phyloP scores from a whole-genome alignment of 2,797 vertebrate species.

The Labroides dimidiatus region DNA sequence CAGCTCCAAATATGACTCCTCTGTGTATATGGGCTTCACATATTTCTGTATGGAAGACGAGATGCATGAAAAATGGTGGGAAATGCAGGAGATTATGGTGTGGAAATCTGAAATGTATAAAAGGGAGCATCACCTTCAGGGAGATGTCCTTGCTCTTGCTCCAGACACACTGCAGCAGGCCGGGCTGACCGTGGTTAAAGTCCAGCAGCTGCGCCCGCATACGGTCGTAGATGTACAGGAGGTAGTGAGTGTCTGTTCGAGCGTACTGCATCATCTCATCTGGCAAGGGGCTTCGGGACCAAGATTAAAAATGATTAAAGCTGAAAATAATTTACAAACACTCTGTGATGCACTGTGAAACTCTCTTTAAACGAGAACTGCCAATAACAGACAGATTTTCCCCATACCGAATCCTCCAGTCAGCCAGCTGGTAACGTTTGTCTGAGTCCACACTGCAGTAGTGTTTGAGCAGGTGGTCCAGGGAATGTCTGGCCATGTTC shows the following conservation, averaged over 20 bases:
- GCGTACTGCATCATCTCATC: slow-evolving; percentile 96
- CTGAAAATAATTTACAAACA: background rate
- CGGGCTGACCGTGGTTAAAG: slow-evolving; percentile 82
- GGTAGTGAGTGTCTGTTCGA: slow-evolving; percentile 94
- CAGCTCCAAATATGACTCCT: slow-evolving; percentile 94
- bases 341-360: background rate
- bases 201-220: slow-evolving; percentile 88
- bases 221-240: slow-evolving; percentile 94
- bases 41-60: slow-evolving; percentile 88
- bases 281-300: slow-evolving; percentile 88
- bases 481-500: slow-evolving; percentile 91
- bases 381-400: background rate
- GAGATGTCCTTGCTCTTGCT: slow-evolving; percentile 92
- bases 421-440: slow-evolving; percentile 96
- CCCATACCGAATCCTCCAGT: slow-evolving; percentile 95
- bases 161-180: slow-evolving; percentile 91
- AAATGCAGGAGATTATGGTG: slow-evolving; percentile 4
- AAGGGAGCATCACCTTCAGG: slow-evolving; percentile 86
- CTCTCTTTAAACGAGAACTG: too few species aligned
- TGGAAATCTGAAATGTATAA: slow-evolving; percentile 9
- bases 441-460: slow-evolving; percentile 90
- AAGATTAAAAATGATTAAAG: slow-evolving; percentile 12
- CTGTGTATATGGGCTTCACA: slow-evolving; percentile 92
- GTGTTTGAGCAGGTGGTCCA: slow-evolving; percentile 92
- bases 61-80: slow-evolving; percentile 22